A percentile compares a stretch with the other conserved stretches of the same genome.
These are phyloP conservation scores for Xylota sylvarum DNA, from an alignment of 2,888 invertebrate species.

Conservation along the genomic window DNA sequence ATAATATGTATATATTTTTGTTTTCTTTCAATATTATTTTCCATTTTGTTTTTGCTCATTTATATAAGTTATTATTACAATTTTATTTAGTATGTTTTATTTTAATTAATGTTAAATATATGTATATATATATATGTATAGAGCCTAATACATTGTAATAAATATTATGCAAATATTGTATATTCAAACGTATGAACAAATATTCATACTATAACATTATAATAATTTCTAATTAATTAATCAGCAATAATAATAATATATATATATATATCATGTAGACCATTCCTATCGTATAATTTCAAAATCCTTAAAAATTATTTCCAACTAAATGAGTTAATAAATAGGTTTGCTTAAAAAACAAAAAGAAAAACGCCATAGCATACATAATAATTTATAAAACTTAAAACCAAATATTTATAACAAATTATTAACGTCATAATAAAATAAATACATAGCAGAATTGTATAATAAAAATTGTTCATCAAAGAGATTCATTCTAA, in stretches of 20 bases:
- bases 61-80: conserved; percentile 62
- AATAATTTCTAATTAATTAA: conserved; percentile 41
- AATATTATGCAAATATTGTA: conserved; percentile 76
- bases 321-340: conserved; percentile 30
- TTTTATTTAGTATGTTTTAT: conserved; percentile 57
- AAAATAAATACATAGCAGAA: conserved; percentile 30
- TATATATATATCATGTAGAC: conserved; percentile 33
- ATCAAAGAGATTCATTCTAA: conserved; percentile 64
- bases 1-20: conserved; percentile 52
- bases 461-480: conserved; percentile 4
- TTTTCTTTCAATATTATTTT: conserved; percentile 44
- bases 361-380: conserved; percentile 8
- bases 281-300: conserved; percentile 26
- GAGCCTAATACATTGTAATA: conserved; percentile 75
- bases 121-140: conserved; percentile 64
- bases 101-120: conserved; percentile 57
- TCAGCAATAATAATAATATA: conserved; percentile 48
- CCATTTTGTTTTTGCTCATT: conserved; percentile 53
- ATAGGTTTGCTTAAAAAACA: conserved; percentile 14
- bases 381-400: conserved; percentile 27
- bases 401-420: conserved; percentile 15
- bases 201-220: conserved; percentile 68
- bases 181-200: conserved; percentile 70
- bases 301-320: conserved; percentile 14
- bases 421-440: conserved; percentile 29